Base-by-base conservation (phyloP, 1,140 invertebrate species). In the Drosophila orena region DNA sequence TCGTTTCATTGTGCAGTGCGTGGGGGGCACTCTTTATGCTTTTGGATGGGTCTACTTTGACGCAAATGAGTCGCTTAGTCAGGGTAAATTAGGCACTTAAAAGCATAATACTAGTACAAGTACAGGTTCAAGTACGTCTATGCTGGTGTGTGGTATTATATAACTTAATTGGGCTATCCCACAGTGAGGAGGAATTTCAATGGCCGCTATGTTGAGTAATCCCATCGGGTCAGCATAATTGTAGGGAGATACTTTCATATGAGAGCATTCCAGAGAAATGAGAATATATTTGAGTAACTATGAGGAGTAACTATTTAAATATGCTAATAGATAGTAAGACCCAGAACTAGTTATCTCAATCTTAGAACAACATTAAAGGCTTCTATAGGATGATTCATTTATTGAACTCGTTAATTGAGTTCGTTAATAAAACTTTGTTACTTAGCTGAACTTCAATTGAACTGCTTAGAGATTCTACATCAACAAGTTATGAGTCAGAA, bases 41-140 rank as follows among this genome's bases (percentile, higher is more conserved):
- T 56, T 71, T 66, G 60, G 64, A 46, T 54, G 64, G 47, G 46
- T 70, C 56, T 71, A 80, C 64, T 86, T 86, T 86, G 78, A 83
- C 83, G 79, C 79, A 88, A 86, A 86, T 88, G 84, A 81, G 58
- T 54, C 83, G 79, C 77, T 88, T 88, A 88, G 83, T 83, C 77
- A 47, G 70, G 79, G 34, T 55, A 79, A 88, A 88, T 86, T 88
- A 79, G 64, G 55, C 55, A 61, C 75, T 61, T 37, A 70, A 68
- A 64, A 49, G 42, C 61, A 74, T 59, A 69, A 22, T 22, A 54
- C 50, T 30, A 74, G 49, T 38, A 54, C 50, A 42, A 74, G 49
- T 43, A 74, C 69, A 55, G 70, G 49, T 74, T 74, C 50, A 64
- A 60, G 69, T 73, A 62, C 50, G 37, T 17, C 30, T 10, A 15